Conservation (phyloP, 1,140 invertebrate genomes). For the Pogonus chalceus region DNA sequence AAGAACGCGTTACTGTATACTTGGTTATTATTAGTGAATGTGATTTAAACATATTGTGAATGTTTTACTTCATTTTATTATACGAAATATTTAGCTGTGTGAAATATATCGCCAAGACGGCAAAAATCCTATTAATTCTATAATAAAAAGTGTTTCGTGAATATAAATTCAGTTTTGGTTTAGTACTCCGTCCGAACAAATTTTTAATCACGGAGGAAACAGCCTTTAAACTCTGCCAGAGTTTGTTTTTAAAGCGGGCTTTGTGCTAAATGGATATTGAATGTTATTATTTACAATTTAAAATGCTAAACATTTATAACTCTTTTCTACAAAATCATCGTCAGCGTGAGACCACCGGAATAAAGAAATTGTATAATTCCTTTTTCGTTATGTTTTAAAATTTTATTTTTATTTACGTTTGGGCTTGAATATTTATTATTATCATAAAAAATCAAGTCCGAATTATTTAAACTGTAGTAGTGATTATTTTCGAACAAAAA, state of each 20-base stretch:
- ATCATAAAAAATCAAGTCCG: not conserved
- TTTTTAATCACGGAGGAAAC: not conserved
- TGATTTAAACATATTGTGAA: not conserved
- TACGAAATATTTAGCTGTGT: conserved; percentile 10
- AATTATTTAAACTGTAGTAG: not conserved
- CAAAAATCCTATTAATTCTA: conserved; percentile 11
- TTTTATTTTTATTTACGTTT: not conserved
- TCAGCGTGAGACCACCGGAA: conserved; percentile 67
- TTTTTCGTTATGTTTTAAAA: conserved; percentile 74
- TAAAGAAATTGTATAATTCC: conserved; percentile 74
- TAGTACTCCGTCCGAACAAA: not conserved
- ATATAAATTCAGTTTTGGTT: not conserved
- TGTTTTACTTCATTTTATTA: not conserved
- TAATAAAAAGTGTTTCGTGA: not conserved
- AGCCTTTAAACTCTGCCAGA: not conserved
- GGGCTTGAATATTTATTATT: not conserved
- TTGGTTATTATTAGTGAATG: not conserved
- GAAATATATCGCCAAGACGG: conserved; percentile 29
- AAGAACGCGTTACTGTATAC: not conserved
- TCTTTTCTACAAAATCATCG: conserved; percentile 65
- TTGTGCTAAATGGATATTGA: conserved; percentile 34
- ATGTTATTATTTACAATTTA: conserved; percentile 27
- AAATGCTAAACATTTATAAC: conserved; percentile 52
- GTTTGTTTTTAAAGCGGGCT: not conserved
- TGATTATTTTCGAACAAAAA: not conserved